Base-by-base conservation (phyloP, 2,888 invertebrate species). In the Dascillus cervinus region DNA sequence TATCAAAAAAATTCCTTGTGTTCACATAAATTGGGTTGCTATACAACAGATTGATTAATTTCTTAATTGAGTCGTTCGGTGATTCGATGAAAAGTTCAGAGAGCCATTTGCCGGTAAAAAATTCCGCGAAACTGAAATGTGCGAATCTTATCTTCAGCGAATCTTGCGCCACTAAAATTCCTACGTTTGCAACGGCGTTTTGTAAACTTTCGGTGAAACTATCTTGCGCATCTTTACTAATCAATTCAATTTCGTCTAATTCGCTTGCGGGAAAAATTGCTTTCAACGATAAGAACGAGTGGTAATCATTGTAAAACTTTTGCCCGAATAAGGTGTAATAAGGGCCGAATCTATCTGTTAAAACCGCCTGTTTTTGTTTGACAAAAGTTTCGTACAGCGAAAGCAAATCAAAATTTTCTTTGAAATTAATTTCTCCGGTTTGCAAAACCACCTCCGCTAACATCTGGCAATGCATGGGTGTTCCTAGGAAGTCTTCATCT, bases 21-120 rank as follows among this genome's bases (percentile, higher is more conserved):
- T 4, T 5, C 11, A 9, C 9, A 17, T 3, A 4, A 4, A 10
- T 9, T 4, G 10, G 15, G 9, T 3, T 11, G n/a, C n/a, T n/a
- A 11, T 11, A 4, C 2, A 13, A 13, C 4, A 20, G 14, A n/a
- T 26, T 10, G 6, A 2, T 13, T 17, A 17, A 8, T 6, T n/a
- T n/a, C n/a, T 4, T 17, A 5, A 2, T 12, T n/a, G 10, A 12
- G 3, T 4, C 3, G n/a, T 17, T 19, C 13, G n/a, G 15, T 11
- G 17, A 11, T 4, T 4, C n/a, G 4, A 8, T 9, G 8, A 15
- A 3, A 5, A 5, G 9, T 17, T 34, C 15, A 10, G 4, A 24
- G 3, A 34, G 8, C 34, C 34, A 34, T 6, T 21, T 8, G n/a
- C 25, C 34, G 9, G 29, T 20, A 6, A 29, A 14, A 17, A 21